Evolutionary conservation across 2,797 vertebrate species (phyloP), one percentile per base, ranked within the genome.

Genomic region (Acropternis orthonyx): DNA sequence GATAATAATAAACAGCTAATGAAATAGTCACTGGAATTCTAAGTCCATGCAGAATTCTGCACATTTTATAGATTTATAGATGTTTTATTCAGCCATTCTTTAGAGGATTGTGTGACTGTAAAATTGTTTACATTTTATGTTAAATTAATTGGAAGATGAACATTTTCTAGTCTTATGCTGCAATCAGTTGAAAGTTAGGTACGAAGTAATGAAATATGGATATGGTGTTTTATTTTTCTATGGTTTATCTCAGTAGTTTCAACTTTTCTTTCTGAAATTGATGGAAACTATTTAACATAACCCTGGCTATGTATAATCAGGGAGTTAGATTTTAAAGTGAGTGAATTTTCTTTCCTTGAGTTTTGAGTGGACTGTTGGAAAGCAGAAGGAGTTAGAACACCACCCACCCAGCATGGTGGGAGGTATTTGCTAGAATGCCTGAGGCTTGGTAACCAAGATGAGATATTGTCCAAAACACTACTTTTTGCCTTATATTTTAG

Each of bases 1-100:
- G 44, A 74, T 55, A 93, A 62, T 86, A 94, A 88, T 93, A 63
- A 69, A 90, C 46, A 96, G 74, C 58, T 96, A 95, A 96, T 76
- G 78, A 95, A 92, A 89, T 46, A 95, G 84, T 76, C 85, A 89
- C 49, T 71, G 71, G 36, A 86, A 71, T 76, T 74, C 84, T 93
- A 80, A 77, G 88, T 65, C 41, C 9, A 83, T 83, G 49, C 54
- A 88, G 82, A 41, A 93, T 55, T 67, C 55, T 41, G 19, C 30
- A 51, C 18, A 43, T 71, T 86, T 95, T 93, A 90, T 89, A 44
- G 36, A 85, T 86, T 95, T 93, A 90, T 89, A 44, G 36, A 85
- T 46, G 4, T 36, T 94, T 77, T 92, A 81, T 91, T 76, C 58
- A 72, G 10, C 11, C 67, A 46, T 72, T 81, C 78, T 92, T 85